phyloP scores from a whole-genome alignment of 2,113 vertebrate species.

The Strigops habroptila region DNA sequence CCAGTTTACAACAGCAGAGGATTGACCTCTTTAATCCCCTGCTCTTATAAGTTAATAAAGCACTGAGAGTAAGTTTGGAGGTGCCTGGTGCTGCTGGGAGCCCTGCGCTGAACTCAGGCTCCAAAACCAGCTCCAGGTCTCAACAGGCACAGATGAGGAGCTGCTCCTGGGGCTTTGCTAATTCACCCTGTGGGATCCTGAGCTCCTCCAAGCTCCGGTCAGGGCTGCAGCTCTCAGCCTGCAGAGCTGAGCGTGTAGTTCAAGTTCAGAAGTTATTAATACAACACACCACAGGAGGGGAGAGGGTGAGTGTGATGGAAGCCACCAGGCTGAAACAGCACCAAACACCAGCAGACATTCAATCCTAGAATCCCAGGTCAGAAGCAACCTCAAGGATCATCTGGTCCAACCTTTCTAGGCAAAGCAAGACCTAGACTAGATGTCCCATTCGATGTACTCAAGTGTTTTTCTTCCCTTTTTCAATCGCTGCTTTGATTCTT shows the following conservation, averaged over 20 bases:
- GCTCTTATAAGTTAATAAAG: fast-evolving
- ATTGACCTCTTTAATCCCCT: neutral
- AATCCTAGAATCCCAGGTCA: neutral
- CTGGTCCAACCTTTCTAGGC: neutral
- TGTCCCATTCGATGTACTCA: neutral
- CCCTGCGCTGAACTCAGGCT: neutral
- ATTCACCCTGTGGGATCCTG: neutral
- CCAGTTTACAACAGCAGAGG: neutral
- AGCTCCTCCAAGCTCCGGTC: fast-evolving
- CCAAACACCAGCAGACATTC: neutral
- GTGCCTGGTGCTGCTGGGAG: neutral
- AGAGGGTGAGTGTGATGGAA: neutral
- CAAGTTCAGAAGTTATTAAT: neutral
- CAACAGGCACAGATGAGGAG: fast-evolving
- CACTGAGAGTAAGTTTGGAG: neutral
- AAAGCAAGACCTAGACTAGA: neutral
- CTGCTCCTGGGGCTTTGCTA: neutral
- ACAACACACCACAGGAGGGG: neutral
- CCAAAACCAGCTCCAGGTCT: neutral
- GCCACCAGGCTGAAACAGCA: neutral
- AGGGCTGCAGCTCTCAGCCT: neutral
- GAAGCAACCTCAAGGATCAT: neutral
- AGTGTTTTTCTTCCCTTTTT: neutral
- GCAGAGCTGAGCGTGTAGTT: neutral
- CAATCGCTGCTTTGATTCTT: neutral